Conservation (phyloP, 1,140 invertebrate genomes). For the Oreohelix idahoensis region DNA sequence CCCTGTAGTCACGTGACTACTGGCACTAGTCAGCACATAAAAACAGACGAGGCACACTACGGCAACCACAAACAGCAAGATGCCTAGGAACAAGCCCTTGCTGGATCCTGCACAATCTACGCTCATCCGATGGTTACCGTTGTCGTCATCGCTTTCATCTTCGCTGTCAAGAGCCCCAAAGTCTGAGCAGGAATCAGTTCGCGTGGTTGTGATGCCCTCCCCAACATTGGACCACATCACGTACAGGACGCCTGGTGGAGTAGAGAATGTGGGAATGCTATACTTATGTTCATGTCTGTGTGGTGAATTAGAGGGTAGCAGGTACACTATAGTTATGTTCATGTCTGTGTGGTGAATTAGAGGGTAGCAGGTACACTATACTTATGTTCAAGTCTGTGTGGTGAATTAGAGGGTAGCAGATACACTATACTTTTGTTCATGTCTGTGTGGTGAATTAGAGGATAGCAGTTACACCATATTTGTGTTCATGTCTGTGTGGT, state of each 20-base stretch:
- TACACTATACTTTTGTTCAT: too few relatives aligned
- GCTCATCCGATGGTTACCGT: conserved; percentile 39
- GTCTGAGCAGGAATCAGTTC: neutral
- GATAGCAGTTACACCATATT: too few relatives aligned
- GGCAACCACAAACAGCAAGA: conserved; percentile 85
- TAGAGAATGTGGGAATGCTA: too few relatives aligned
- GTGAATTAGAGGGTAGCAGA: too few relatives aligned
- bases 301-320: too few relatives aligned
- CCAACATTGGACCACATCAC: conserved; percentile 83
- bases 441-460: too few relatives aligned
- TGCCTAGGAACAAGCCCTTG: conserved; percentile 90
- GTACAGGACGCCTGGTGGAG: conserved; percentile 87
- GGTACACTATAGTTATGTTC: too few relatives aligned
- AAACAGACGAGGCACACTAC: conserved; percentile 95
- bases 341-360: too few relatives aligned
- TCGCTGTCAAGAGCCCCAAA: neutral
- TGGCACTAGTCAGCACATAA: conserved; percentile 79
- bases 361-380: too few relatives aligned
- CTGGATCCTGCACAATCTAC: conserved; percentile 86
- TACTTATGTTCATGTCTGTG: too few relatives aligned
- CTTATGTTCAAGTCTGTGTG: too few relatives aligned
- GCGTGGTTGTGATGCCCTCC: neutral
- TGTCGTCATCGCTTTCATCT: neutral
- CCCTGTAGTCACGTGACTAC: neutral
- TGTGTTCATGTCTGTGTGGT: too few relatives aligned